Conservation (phyloP, 1,140 invertebrate species). For the Rhopalosiphum maidis region DNA sequence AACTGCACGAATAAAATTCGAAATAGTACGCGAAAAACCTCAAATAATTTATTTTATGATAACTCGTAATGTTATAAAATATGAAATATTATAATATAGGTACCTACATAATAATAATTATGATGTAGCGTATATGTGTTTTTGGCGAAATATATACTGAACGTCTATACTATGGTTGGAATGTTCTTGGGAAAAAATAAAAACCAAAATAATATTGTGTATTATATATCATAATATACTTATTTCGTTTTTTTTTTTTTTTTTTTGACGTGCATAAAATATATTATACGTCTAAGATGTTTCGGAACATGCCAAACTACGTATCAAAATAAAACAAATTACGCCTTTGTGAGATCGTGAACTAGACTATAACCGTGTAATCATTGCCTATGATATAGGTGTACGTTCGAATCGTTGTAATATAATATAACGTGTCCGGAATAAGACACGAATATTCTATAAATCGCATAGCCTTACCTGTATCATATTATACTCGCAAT, state of each 20-base stretch:
- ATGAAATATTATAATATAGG: neutral
- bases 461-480: neutral
- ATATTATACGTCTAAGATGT: neutral
- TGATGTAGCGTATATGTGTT: neutral
- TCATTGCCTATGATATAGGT: neutral
- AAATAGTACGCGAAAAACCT: neutral
- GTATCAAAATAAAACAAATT: neutral
- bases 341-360: neutral
- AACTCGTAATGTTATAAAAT: neutral
- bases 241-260: neutral
- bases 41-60: neutral
- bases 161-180: neutral
- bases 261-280: neutral
- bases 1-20: neutral
- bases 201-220: neutral
- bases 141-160: neutral
- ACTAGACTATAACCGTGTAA: neutral
- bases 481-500: too few species aligned
- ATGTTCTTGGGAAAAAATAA: neutral
- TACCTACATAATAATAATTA: neutral
- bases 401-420: neutral
- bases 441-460: neutral
- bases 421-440: neutral
- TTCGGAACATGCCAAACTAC: neutral
- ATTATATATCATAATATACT: neutral